Evolutionary conservation across 2,888 invertebrate genomes (phyloP).

Genomic region (Cephus spinipes): DNA sequence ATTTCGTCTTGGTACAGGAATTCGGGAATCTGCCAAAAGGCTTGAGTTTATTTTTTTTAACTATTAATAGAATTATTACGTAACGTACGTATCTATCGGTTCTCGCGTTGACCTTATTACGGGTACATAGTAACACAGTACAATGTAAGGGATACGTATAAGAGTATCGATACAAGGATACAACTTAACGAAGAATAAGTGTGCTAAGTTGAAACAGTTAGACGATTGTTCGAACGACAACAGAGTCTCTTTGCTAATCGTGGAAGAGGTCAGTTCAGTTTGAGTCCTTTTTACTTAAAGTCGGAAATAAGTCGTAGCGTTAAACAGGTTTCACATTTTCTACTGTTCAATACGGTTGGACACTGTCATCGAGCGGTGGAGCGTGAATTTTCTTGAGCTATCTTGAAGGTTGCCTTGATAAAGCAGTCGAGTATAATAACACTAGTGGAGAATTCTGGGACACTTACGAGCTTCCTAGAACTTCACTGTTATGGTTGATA

Average conservation of each 20-base stretch:
- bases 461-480: background rate
- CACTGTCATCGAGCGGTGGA: constrained; percentile 43
- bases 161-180: background rate
- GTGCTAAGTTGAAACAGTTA: background rate
- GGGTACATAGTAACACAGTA: background rate
- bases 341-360: constrained; percentile 14
- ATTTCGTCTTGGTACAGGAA: background rate
- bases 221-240: background rate
- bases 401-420: background rate
- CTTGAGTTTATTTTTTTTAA: background rate
- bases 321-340: constrained; percentile 18
- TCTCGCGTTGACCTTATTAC: background rate
- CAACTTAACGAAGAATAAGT: background rate
- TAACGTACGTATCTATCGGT: background rate
- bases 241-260: background rate
- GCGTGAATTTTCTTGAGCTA: background rate
- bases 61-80: background rate
- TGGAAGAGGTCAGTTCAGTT: constrained; percentile 35
- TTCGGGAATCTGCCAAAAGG: background rate
- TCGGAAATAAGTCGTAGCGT: background rate
- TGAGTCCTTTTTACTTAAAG: constrained; percentile 4
- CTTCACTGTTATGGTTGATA: background rate
- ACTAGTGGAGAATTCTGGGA: background rate
- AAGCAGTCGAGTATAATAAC: background rate
- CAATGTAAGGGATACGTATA: background rate